Conservation (phyloP, 2,888 invertebrate genomes). For the Euphydryas editha region DNA sequence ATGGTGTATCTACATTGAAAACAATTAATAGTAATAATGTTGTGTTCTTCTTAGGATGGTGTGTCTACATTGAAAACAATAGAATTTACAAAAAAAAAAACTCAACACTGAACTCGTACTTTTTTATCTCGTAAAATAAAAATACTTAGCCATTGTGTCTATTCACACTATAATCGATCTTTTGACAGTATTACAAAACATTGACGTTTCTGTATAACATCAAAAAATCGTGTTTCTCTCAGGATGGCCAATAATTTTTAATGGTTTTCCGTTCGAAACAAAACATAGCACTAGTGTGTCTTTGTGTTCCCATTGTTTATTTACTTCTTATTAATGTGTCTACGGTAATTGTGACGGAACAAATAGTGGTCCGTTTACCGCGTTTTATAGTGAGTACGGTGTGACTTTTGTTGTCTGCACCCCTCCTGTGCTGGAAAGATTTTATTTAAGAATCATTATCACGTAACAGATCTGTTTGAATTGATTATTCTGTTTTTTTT, state of each 20-base stretch:
- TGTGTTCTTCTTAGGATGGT: too few relatives aligned
- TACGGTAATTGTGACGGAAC: conserved; percentile 68
- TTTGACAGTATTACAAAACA: conserved; percentile 39
- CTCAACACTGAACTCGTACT: not conserved
- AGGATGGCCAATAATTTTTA: conserved; percentile 69
- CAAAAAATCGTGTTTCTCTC: conserved; percentile 55
- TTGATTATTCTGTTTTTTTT: not conserved
- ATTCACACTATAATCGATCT: not conserved
- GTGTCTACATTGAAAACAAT: not conserved
- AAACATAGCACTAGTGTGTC: conserved; percentile 55
- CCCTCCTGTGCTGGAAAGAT: conserved; percentile 42
- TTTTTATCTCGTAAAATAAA: not conserved
- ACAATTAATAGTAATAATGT: not conserved
- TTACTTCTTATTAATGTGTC: conserved; percentile 69
- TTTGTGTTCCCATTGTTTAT: conserved; percentile 64
- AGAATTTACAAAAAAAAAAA: not conserved
- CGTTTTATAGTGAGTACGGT: conserved; percentile 48
- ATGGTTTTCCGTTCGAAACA: conserved; percentile 75
- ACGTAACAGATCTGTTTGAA: conserved; percentile 17
- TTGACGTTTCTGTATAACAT: conserved; percentile 61
- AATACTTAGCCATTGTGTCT: not conserved
- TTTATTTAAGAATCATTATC: conserved; percentile 28
- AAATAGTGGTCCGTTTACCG: conserved; percentile 66
- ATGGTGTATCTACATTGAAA: not conserved
- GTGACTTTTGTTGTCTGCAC: conserved; percentile 36